Base-by-base conservation (phyloP, 2,888 invertebrate genomes). In the Ethmia dodecea region DNA sequence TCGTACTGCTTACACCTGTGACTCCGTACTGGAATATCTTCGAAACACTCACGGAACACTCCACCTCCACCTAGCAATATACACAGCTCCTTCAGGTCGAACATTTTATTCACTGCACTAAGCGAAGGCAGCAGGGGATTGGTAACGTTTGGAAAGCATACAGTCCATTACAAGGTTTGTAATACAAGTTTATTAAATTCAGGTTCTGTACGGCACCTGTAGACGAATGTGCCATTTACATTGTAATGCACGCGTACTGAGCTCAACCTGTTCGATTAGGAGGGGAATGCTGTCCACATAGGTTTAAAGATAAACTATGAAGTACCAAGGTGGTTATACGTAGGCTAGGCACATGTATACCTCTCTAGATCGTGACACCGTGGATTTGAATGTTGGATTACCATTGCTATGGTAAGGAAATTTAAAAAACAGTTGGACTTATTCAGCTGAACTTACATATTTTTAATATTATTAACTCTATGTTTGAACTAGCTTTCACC, bases 161-260 rank as follows among this genome's bases (percentile, higher is more conserved):
- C 8, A n/a, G 18, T 5, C 18, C 8, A 8, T 18, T 5, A 18
- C 8, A 18, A 5, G 18, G 16, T 16, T 15, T 11, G 35, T 28
- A 35, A 61, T 67, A 54, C 47, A 31, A 31, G 45, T 47, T 51
- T 43, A 47, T 53, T 55, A 58, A 55, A 70, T 75, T 76, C 77
- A 70, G 71, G 79, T 74, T 74, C 69, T 70, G 53, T 60, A 60
- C 62, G 61, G 71, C 78, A 80, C 77, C 78, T 80, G 79, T 77
- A 74, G 72, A 75, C 72, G 68, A 73, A 73, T 72, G 77, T 78
- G 75, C 80, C 75, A 76, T 79, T 80, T 81, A 80, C 80, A 80
- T 79, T 80, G 79, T 80, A 80, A 79, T 77, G 76, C 68, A 70
- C 67, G 65, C 62, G 67, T 63, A 70, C 63, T 71, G 68, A 70